phyloP scores from a whole-genome alignment of 2,888 invertebrate genomes.

The Agapetus fuscipes region DNA sequence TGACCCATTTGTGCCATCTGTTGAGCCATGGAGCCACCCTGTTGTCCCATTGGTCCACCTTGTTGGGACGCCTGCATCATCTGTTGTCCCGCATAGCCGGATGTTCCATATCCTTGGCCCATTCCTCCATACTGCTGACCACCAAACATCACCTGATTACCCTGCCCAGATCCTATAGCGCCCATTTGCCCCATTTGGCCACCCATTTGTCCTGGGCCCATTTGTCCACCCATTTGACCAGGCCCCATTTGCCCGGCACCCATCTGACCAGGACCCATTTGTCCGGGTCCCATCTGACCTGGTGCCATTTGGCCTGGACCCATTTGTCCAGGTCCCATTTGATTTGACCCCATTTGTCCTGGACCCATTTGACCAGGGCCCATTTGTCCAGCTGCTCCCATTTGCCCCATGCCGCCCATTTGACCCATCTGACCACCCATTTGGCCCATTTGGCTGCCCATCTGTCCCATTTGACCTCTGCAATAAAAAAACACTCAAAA shows the following conservation, averaged over 20 bases:
- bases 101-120: conserved; percentile 27
- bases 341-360: conserved; percentile 15
- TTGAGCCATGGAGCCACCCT: conserved; percentile 31
- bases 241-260: too few species aligned
- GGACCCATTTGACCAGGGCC: conserved; percentile 29
- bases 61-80: conserved; percentile 36
- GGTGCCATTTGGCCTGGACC: conserved; percentile 14
- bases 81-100: conserved; percentile 34
- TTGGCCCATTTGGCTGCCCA: conserved; percentile 36
- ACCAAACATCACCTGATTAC: conserved; percentile 47
- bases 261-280: conserved; percentile 37
- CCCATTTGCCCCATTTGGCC: conserved; percentile 35
- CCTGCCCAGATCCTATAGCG: conserved; percentile 36
- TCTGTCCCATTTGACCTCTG: conserved; percentile 38
- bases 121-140: conserved; percentile 44
- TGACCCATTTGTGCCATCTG: conserved; percentile 34
- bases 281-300: conserved; percentile 23
- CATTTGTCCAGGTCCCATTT: conserved; percentile 16
- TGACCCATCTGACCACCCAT: conserved; percentile 32
- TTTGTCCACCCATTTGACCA: too few species aligned
- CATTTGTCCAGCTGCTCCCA: conserved; percentile 24
- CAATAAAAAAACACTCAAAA: conserved; percentile 5
- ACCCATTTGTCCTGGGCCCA: too few species aligned
- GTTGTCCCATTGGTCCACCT: conserved; percentile 30
- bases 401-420: conserved; percentile 33